Conservation (phyloP, 2,113 vertebrate genomes). For the Cyanocitta stelleri region DNA sequence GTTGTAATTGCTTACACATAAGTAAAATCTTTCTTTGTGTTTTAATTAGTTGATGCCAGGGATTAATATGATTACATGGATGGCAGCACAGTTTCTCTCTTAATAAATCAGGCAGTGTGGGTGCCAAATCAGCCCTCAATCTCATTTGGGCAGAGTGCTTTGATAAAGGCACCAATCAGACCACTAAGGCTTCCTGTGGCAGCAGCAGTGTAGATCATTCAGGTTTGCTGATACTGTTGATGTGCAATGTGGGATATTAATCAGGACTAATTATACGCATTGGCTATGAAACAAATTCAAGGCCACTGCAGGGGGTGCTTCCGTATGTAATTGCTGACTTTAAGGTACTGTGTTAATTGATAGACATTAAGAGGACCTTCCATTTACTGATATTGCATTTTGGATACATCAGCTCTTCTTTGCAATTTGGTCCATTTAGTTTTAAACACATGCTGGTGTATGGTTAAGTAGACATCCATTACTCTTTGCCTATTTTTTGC, state of each 20-base stretch:
- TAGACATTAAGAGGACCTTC: conserved; percentile 66
- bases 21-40: conserved; percentile 71
- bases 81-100: conserved; percentile 69
- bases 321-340: conserved; percentile 74
- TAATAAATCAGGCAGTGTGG: conserved; percentile 72
- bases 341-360: conserved; percentile 69
- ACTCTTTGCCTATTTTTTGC: neutral
- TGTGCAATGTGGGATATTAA: conserved; percentile 86
- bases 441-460: neutral
- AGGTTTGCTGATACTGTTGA: conserved; percentile 80
- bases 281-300: conserved; percentile 71
- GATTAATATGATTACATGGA: conserved; percentile 77
- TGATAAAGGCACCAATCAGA: conserved; percentile 68
- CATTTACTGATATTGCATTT: conserved; percentile 55
- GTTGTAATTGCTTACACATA: conserved; percentile 71
- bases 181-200: conserved; percentile 63
- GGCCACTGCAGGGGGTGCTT: conserved; percentile 68
- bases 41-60: conserved; percentile 79
- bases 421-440: neutral
- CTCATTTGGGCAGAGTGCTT: conserved; percentile 64
- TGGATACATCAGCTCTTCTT: neutral
- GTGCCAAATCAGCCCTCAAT: conserved; percentile 71
- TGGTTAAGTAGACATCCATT: neutral
- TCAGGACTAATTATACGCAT: conserved; percentile 87
- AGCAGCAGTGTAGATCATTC: conserved; percentile 63